These are phyloP conservation scores for Metellina segmentata DNA, from an alignment of 2,888 invertebrate species.

Conservation along the genomic window DNA sequence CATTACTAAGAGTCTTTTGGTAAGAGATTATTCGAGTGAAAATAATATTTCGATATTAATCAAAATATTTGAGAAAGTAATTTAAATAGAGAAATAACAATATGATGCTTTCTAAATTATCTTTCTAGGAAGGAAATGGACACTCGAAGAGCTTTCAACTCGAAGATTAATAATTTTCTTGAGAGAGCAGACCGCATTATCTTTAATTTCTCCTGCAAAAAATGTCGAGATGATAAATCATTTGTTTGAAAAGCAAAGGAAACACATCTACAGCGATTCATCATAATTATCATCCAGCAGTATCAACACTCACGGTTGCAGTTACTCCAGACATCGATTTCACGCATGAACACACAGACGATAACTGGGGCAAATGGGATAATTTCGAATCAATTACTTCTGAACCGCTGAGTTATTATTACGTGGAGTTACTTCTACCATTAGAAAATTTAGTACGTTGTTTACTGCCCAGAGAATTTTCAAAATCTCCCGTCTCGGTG, in stretches of 20 bases:
- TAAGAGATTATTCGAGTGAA: no score
- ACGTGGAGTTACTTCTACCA: slow-evolving; percentile 15
- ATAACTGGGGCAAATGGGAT: slow-evolving; percentile 47
- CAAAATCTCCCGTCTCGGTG: neutral
- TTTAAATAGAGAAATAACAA: no score
- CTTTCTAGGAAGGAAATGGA: neutral
- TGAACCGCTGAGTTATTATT: slow-evolving; percentile 28
- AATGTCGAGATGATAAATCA: slow-evolving; percentile 7
- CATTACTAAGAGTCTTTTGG: no score
- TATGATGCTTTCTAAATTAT: no score
- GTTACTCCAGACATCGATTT: slow-evolving; percentile 24
- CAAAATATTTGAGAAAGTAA: no score
- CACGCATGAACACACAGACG: neutral
- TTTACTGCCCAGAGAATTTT: neutral
- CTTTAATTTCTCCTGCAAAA: neutral
- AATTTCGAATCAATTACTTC: slow-evolving; percentile 60
- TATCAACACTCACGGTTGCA: slow-evolving; percentile 37
- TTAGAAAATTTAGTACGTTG: neutral
- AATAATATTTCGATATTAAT: no score
- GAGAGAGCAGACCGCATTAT: neutral
- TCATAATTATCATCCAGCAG: slow-evolving; percentile 28
- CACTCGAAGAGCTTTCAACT: neutral
- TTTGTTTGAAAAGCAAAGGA: neutral
- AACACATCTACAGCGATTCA: slow-evolving; percentile 21
- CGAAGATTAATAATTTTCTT: neutral